Base-by-base conservation (phyloP, 2,113 vertebrate species). In the Lagenorhynchus albirostris region DNA sequence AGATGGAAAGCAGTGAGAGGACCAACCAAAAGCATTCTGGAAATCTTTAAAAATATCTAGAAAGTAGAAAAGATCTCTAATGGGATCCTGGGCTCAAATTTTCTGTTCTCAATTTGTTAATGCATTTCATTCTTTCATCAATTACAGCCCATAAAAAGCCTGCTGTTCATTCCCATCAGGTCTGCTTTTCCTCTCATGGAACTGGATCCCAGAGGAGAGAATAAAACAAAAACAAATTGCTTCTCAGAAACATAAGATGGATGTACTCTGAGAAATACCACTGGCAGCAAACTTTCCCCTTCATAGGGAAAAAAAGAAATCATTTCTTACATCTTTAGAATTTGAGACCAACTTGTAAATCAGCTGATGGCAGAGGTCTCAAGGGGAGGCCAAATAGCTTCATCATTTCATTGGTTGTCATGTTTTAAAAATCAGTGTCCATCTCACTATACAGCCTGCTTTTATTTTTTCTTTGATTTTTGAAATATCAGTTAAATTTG, bases 21-120 rank as follows among this genome's bases (percentile, higher is more conserved):
- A 41, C 77, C 94, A 94, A 95, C 50, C 62, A 73, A 92, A 96
- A 96, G 62, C 14, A 98, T 92, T 95, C 84, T 76, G 53, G 50
- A 97, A 93, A 97, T 96, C 91, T 96, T 96, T 91, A 15, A 95
- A 98, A 97, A 98, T 70, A 96, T 73, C 79, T 97, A 97, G 50
- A 62, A 97, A 95, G 91, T 71, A 53, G 91, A 94, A 71, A 8
- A 91, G 8, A 97, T 97, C 87, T 94, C 76, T 96, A 97, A 31
- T 79, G 96, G 98, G 77, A 97, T 97, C 41, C 80, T 82, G 63
- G 82, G 65, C 79, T 96, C 85, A 93, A 77, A 90, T 97, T 62
- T 96, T 98, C 95, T 98, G 96, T 97, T 94, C 91, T 98, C 92
- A 98, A 97, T 97, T 97, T 98, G 92, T 94, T 97, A 96, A 96